These are phyloP conservation scores for Philypnodon macrostomus DNA, from an alignment of 2,797 vertebrate genomes.

Conservation along the genomic window DNA sequence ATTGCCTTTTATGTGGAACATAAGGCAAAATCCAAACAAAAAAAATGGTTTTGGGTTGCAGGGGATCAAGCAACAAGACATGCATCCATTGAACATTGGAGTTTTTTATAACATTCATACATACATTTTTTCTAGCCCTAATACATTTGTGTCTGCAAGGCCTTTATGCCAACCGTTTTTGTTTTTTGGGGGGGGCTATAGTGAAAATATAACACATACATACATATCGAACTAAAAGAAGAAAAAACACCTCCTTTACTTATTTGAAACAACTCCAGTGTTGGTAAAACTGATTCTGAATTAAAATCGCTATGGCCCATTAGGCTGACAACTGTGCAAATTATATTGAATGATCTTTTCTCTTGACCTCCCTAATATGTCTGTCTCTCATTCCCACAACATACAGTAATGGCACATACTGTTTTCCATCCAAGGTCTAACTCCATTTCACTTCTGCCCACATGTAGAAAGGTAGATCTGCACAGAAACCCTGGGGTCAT, in stretches of 20 bases:
- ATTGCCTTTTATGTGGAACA: too few relatives aligned
- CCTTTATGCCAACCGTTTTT: too few relatives aligned
- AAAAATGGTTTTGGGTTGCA: too few relatives aligned
- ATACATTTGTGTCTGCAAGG: too few relatives aligned
- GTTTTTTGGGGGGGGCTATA: too few relatives aligned
- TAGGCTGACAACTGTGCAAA: constrained; percentile 5
- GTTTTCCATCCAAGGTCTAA: too few relatives aligned
- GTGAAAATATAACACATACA: too few relatives aligned
- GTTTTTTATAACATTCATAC: too few relatives aligned
- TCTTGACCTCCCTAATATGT: background rate
- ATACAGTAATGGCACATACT: background rate
- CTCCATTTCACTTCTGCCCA: background rate
- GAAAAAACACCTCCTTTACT: background rate
- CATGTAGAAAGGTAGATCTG: constrained; percentile 26
- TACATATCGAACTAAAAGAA: background rate
- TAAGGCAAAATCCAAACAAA: too few relatives aligned
- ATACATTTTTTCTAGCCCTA: too few relatives aligned
- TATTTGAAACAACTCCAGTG: background rate
- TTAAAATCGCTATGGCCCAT: constrained; percentile 1
- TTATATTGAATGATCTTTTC: background rate
- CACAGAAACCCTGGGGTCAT: constrained; percentile 55
- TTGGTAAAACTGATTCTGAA: background rate
- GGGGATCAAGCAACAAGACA: too few relatives aligned
- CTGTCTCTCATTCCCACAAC: background rate
- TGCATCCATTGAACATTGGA: too few relatives aligned